A percentile compares a stretch with the other conserved stretches of the same genome.
phyloP scores from a whole-genome alignment of 64 coral and sea anemone species.

The Catalaphyllia jardinei region DNA sequence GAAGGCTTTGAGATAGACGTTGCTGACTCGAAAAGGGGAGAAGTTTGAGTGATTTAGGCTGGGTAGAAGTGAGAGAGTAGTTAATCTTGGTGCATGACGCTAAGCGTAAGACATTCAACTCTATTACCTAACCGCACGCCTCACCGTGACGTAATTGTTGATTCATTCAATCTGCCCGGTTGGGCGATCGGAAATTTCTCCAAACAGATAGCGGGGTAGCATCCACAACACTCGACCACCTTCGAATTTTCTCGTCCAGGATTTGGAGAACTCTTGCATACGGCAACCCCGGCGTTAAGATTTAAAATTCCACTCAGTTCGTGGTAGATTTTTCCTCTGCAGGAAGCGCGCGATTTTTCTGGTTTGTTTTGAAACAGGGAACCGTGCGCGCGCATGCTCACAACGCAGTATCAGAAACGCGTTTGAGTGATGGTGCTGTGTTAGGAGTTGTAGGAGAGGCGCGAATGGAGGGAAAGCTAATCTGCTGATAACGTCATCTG shows the following conservation, averaged over 20 bases:
- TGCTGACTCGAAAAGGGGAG: too few species aligned
- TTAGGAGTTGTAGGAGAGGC: slow-evolving; percentile 10
- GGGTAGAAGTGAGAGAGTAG: not conserved
- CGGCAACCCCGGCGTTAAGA: not conserved
- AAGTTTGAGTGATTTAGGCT: not conserved
- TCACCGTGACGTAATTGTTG: slow-evolving; percentile 70
- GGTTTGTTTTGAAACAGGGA: not conserved
- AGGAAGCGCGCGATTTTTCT: not conserved
- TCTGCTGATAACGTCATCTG: slow-evolving; percentile 39
- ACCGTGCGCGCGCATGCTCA: slow-evolving; percentile 17
- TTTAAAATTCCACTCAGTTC: not conserved
- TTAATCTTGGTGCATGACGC: slow-evolving; percentile 47
- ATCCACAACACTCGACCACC: not conserved
- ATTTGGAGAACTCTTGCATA: not conserved
- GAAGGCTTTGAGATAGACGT: not conserved
- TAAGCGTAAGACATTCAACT: slow-evolving; percentile 41
- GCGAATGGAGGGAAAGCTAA: slow-evolving; percentile 27
- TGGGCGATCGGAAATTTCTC: not conserved
- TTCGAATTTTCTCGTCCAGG: not conserved
- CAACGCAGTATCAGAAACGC: not conserved
- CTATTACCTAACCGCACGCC: slow-evolving; percentile 54
- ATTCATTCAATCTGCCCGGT: slow-evolving; percentile 38
- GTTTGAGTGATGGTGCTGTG: slow-evolving; percentile 1
- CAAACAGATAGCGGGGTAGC: slow-evolving; percentile 53
- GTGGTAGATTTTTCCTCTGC: not conserved